These are phyloP conservation scores for Istiophorus platypterus DNA, from an alignment of 2,113 vertebrate species.

Conservation along the genomic window DNA sequence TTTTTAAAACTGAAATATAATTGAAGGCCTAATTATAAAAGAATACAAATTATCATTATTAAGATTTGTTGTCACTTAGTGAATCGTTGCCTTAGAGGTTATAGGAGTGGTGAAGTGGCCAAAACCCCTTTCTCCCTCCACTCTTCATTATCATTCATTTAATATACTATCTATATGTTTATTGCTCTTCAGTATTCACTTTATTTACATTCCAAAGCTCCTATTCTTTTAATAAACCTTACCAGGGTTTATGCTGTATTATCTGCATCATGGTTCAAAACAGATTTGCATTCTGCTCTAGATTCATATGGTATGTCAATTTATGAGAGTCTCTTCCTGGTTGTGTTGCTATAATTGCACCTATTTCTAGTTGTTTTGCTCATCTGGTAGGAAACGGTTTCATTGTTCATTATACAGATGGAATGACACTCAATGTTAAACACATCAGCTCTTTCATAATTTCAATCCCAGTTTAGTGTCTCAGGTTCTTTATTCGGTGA, in stretches of 20 bases:
- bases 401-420: not conserved
- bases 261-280: not conserved
- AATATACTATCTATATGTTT: constrained; percentile 5
- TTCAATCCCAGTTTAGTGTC: not conserved
- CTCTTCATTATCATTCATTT: constrained; percentile 35
- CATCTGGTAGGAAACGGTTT: constrained; percentile 13
- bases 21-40: accelerated
- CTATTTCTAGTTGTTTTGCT: not conserved
- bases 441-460: not conserved
- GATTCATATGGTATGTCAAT: not conserved
- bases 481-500: not conserved
- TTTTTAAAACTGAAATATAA: not conserved
- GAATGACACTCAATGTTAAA: not conserved
- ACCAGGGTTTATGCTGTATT: not conserved
- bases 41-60: not conserved
- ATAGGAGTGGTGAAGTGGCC: constrained; percentile 10
- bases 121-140: not conserved
- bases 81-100: not conserved
- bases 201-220: constrained; percentile 4
- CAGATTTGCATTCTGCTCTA: not conserved
- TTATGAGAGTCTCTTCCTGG: not conserved
- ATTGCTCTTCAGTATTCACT: not conserved
- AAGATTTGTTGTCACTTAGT: not conserved
- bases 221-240: not conserved
- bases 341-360: constrained; percentile 8